Conservation (phyloP, 2,113 vertebrate species). For the Myiopsitta monachus region DNA sequence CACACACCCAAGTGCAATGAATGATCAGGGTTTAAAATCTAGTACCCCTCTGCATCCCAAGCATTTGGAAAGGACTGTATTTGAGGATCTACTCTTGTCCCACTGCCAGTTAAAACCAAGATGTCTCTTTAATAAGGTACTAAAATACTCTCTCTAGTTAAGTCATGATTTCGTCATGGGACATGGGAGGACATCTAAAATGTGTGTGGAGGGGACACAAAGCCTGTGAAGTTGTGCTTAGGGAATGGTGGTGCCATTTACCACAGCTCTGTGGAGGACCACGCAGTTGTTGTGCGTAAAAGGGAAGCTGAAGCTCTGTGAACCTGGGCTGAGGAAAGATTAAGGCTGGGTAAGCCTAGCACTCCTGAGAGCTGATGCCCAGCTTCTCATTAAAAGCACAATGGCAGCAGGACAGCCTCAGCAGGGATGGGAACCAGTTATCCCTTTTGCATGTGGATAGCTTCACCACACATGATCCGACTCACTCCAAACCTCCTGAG, state of each 20-base stretch:
- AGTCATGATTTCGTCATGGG: not conserved
- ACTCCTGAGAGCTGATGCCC: not conserved
- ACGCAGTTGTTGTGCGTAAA: fast-evolving
- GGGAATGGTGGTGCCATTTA: not conserved
- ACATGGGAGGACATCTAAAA: not conserved
- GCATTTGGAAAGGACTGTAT: not conserved
- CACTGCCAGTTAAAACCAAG: not conserved
- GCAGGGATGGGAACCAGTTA: not conserved
- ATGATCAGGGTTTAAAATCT: not conserved
- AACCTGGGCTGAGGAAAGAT: not conserved
- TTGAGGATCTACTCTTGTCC: not conserved
- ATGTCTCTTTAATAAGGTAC: not conserved
- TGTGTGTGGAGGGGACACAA: not conserved
- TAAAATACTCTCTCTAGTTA: not conserved
- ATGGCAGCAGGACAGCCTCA: not conserved
- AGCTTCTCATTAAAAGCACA: not conserved
- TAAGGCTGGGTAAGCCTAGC: not conserved
- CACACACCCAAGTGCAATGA: not conserved
- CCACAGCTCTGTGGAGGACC: not conserved
- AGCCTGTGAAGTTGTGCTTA: not conserved
- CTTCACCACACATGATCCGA: fast-evolving
- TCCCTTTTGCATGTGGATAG: not conserved
- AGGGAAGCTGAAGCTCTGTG: not conserved
- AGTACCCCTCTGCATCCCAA: not conserved
- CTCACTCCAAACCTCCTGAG: not conserved